Conservation (phyloP, 2,888 invertebrate genomes). For the Drosophila mayaguana region DNA sequence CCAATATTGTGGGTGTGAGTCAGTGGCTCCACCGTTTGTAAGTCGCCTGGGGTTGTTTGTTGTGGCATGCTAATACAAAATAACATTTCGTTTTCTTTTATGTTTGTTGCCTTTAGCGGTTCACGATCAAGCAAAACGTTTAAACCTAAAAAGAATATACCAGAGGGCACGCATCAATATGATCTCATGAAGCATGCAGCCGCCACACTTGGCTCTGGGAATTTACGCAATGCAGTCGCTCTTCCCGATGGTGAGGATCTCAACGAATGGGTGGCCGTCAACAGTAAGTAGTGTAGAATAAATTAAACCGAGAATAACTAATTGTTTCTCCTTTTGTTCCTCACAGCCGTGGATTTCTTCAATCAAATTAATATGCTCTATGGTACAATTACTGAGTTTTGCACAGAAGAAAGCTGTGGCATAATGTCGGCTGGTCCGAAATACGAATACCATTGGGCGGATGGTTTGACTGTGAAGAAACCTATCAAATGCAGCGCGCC, state of each 20-base stretch:
- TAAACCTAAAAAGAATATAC: constrained; percentile 99
- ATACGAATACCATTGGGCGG: constrained; percentile 99
- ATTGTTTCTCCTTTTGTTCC: background rate
- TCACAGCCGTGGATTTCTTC: constrained; percentile 98
- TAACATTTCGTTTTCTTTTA: constrained; percentile 17
- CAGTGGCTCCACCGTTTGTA: constrained; percentile 16
- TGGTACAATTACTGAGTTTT: constrained; percentile 99
- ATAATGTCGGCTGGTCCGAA: constrained; percentile 99
- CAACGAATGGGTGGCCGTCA: constrained; percentile 99
- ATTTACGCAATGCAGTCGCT: constrained; percentile 97
- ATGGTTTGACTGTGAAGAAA: constrained; percentile 98
- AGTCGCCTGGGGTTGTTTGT: constrained; percentile 31
- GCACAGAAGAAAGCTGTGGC: constrained; percentile 97
- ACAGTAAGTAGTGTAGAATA: constrained; percentile 90
- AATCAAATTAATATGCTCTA: constrained; percentile 99
- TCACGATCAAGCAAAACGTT: constrained; percentile 97
- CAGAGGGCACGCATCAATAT: constrained; percentile 99
- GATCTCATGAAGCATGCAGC: constrained; percentile 99
- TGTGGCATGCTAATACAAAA: constrained; percentile 36
- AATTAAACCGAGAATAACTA: background rate
- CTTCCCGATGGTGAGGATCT: constrained; percentile 99
- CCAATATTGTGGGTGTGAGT: constrained; percentile 33
- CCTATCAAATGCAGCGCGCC: constrained; percentile 99
- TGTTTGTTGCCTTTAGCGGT: constrained; percentile 69
- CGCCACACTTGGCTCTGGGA: constrained; percentile 98